phyloP scores from a whole-genome alignment of 2,113 vertebrate species.

The Tetrax tetrax region DNA sequence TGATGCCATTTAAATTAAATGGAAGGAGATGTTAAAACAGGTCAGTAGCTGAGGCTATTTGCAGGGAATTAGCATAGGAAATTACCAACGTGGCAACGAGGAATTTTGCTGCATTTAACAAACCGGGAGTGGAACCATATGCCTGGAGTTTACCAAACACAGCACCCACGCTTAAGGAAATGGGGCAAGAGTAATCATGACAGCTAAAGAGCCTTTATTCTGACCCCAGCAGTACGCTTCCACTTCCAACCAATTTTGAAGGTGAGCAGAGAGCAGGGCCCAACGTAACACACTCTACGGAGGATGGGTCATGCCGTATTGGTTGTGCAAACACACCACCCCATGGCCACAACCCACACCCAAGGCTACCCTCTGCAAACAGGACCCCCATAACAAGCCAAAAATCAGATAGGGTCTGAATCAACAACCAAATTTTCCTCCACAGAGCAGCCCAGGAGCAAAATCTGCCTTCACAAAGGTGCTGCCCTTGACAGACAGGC shows the following conservation, averaged over 20 bases:
- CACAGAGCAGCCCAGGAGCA: not conserved
- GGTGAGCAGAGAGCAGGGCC: not conserved
- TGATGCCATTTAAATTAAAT: not conserved
- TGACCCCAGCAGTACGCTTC: not conserved
- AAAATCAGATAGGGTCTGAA: not conserved
- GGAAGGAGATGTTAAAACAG: constrained; percentile 40
- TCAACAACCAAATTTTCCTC: not conserved
- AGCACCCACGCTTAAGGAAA: constrained; percentile 34
- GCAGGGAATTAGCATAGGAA: constrained; percentile 4
- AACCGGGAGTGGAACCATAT: constrained; percentile 39
- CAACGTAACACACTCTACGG: not conserved
- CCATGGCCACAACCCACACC: not conserved
- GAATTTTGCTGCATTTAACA: not conserved
- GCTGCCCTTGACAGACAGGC: not conserved
- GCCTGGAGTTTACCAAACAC: constrained; percentile 51
- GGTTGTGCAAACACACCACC: not conserved
- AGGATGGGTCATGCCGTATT: not conserved
- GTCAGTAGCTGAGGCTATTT: constrained; percentile 25
- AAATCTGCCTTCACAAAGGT: not conserved
- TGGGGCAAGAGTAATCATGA: not conserved
- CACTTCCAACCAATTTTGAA: not conserved
- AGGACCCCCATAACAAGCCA: not conserved
- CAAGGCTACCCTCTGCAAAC: not conserved
- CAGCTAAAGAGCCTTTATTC: not conserved
- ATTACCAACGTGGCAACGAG: not conserved